phyloP scores from a whole-genome alignment of 2,888 invertebrate genomes.

The Latrodectus hesperus region DNA sequence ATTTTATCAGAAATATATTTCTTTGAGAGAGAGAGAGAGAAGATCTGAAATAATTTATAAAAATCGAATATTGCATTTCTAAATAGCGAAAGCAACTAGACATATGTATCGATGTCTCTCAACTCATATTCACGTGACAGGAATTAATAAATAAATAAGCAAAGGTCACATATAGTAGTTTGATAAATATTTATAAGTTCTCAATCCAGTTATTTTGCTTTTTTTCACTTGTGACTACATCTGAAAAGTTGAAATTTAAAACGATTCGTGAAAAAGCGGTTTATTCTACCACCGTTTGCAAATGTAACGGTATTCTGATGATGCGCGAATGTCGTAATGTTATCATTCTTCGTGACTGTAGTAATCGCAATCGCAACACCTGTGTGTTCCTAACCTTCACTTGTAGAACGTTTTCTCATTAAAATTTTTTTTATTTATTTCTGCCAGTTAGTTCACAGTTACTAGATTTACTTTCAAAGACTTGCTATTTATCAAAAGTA shows the following conservation, averaged over 20 bases:
- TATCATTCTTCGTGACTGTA: constrained; percentile 1
- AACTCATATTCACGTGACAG: too few species aligned
- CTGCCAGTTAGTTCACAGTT: background rate
- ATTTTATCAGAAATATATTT: too few species aligned
- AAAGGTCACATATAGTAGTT: too few species aligned
- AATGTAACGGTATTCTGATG: constrained; percentile 9
- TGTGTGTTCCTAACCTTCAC: background rate
- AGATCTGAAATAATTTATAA: too few species aligned
- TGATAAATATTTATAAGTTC: background rate
- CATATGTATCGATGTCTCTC: too few species aligned
- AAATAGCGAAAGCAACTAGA: too few species aligned
- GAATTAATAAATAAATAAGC: too few species aligned
- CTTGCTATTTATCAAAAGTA: too few species aligned
- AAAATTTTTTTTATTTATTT: background rate
- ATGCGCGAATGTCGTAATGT: constrained; percentile 8
- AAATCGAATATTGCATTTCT: too few species aligned
- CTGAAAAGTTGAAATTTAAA: background rate
- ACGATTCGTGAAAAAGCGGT: background rate
- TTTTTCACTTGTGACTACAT: background rate
- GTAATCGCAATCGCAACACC: background rate
- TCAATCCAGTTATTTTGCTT: background rate
- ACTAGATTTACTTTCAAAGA: too few species aligned
- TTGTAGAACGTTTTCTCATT: background rate
- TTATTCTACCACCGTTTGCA: background rate
- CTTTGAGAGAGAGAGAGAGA: too few species aligned